Conservation (phyloP, 2,888 invertebrate species). For the Sthenelais limicola region DNA sequence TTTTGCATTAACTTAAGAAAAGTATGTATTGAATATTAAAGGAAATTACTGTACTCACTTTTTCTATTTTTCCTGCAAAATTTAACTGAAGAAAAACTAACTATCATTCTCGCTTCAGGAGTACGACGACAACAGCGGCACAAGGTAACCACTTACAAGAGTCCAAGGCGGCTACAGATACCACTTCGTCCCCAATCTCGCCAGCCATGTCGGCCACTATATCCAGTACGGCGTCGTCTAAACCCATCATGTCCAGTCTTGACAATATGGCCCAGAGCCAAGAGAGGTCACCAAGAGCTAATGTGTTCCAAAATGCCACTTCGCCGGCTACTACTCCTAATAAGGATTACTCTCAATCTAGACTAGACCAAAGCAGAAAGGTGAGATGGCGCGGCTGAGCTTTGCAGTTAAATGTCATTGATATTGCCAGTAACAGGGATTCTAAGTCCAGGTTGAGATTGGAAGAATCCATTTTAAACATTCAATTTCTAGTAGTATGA, state of each 20-base stretch:
- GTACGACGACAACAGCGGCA: slow-evolving; percentile 12
- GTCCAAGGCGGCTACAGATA: slow-evolving; percentile 2
- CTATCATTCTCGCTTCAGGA: too few relatives aligned
- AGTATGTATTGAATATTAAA: too few relatives aligned
- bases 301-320: slow-evolving; percentile 59
- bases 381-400: too few relatives aligned
- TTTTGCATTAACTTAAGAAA: too few relatives aligned
- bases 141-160: slow-evolving; percentile 33
- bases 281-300: slow-evolving; percentile 50
- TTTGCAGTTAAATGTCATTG: too few relatives aligned
- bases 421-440: too few relatives aligned
- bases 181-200: slow-evolving; percentile 26
- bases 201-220: slow-evolving; percentile 12
- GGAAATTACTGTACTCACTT: too few relatives aligned
- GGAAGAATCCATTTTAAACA: too few relatives aligned
- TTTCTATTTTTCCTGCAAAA: too few relatives aligned
- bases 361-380: slow-evolving; percentile 34
- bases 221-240: slow-evolving; percentile 16
- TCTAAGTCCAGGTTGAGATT: too few relatives aligned
- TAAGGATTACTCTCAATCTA: slow-evolving; percentile 54
- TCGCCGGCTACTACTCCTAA: slow-evolving; percentile 60
- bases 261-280: slow-evolving; percentile 53
- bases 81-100: too few relatives aligned
- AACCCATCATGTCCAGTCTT: slow-evolving; percentile 33
- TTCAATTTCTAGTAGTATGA: too few relatives aligned